Base-by-base conservation (phyloP, 30 jellyfish, hydroid and myxozoan genomes). In the Turritopsis dohrnii region DNA sequence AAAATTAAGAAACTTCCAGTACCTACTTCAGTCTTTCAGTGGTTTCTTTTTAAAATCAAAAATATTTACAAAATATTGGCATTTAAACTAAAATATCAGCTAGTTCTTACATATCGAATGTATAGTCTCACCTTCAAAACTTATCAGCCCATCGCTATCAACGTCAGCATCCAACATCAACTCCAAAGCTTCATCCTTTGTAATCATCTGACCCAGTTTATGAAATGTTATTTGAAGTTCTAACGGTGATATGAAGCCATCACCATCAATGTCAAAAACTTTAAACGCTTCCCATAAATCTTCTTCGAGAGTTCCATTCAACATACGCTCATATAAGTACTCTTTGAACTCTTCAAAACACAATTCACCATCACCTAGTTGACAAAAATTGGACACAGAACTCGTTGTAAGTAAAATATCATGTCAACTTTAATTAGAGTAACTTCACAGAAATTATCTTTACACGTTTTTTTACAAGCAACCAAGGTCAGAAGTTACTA, bases 351-450 rank as follows among this genome's bases (percentile, higher is more conserved):
- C 97, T 4, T 92, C 96, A 87, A 87, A 92, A 18, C 91, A 88
- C 54, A 92, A 80, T 84, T 86, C 84, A 5, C 97, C 97, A 81
- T 92, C 97, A 20, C 93, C 97, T 92, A 87, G 19, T 31, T 22
- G 17, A 23, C 28, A 19, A n/a, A 69, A 23, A 69, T 9, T 0
- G 77, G 19, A 27, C 22, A 69, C 60, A 5, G 60, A 5, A 13
- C 13, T 41, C 9, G 60, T 41, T 5, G 9, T 41, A 41, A 41
- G 9, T 41, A 41, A 41, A 41, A 41, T 41, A 41, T 41, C n/a
- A n/a, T n/a, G n/a, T n/a, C n/a, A n/a, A n/a, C n/a, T n/a, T n/a
- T n/a, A n/a, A n/a, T n/a, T n/a, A n/a, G n/a, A n/a, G n/a, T n/a
- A n/a, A n/a, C n/a, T n/a, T n/a, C n/a, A n/a, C n/a, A n/a, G n/a